A percentile compares a stretch with the other conserved stretches of the same genome.
Evolutionary conservation across 1,140 invertebrate genomes (phyloP).

Genomic region (Penaeus japonicus): DNA sequence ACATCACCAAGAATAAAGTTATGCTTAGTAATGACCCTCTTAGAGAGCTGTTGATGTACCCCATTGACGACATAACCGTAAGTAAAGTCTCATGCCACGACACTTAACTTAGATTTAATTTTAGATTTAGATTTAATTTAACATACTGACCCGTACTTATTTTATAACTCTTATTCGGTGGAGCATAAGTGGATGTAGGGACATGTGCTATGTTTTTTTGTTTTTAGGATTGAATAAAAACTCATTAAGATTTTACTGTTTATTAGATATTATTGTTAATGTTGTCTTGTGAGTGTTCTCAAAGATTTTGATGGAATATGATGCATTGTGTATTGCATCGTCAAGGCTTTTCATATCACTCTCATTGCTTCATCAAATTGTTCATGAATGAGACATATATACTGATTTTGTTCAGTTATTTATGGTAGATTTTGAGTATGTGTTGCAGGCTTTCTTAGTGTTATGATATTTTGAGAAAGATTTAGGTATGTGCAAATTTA

Average conservation of each 20-base stretch:
- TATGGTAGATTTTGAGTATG: too few relatives aligned
- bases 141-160: background rate
- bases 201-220: background rate
- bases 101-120: background rate
- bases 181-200: background rate
- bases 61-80: slow-evolving; percentile 89
- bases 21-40: slow-evolving; percentile 92
- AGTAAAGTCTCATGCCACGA: slow-evolving; percentile 64
- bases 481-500: too few relatives aligned
- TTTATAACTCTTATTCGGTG: background rate
- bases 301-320: too few relatives aligned
- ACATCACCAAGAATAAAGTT: slow-evolving; percentile 88
- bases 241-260: background rate
- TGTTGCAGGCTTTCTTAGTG: too few relatives aligned
- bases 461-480: too few relatives aligned
- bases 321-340: too few relatives aligned
- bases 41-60: slow-evolving; percentile 86
- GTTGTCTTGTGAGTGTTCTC: too few relatives aligned
- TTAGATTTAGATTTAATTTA: background rate
- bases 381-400: too few relatives aligned
- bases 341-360: too few relatives aligned
- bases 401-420: too few relatives aligned
- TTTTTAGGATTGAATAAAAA: background rate
- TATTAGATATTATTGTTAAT: too few relatives aligned
- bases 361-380: too few relatives aligned